Evolutionary conservation across 1,140 invertebrate species (phyloP).

Genomic region (Apolygus lucorum): DNA sequence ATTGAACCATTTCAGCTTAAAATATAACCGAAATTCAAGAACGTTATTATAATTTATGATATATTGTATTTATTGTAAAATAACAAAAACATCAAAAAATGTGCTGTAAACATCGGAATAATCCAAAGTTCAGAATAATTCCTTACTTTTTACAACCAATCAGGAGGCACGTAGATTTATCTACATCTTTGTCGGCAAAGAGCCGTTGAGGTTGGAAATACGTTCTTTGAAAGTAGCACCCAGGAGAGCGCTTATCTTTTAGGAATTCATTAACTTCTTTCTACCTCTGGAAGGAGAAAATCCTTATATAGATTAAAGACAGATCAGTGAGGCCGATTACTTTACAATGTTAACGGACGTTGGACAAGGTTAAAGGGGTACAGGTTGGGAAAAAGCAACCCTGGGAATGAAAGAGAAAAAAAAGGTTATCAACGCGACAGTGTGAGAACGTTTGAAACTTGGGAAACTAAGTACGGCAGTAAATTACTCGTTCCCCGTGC

Average conservation of each 20-base stretch:
- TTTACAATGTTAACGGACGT: neutral
- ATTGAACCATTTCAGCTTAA: too few species aligned
- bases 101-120: too few species aligned
- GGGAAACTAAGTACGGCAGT: neutral
- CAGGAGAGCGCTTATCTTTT: neutral
- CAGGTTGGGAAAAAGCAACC: neutral
- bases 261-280: neutral
- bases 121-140: too few species aligned
- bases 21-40: too few species aligned
- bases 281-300: neutral
- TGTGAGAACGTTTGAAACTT: neutral
- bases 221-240: too few species aligned
- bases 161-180: too few species aligned
- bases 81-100: too few species aligned
- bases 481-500: neutral
- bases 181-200: too few species aligned
- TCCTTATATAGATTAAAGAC: neutral
- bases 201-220: too few species aligned
- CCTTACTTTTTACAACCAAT: too few species aligned
- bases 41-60: too few species aligned
- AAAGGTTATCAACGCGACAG: conserved; percentile 1
- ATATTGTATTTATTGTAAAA: too few species aligned
- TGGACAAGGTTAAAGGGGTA: neutral
- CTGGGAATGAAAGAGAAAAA: neutral
- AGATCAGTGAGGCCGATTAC: neutral